Evolutionary conservation across 2,888 invertebrate species (phyloP).

Genomic region (Myopa testacea): DNA sequence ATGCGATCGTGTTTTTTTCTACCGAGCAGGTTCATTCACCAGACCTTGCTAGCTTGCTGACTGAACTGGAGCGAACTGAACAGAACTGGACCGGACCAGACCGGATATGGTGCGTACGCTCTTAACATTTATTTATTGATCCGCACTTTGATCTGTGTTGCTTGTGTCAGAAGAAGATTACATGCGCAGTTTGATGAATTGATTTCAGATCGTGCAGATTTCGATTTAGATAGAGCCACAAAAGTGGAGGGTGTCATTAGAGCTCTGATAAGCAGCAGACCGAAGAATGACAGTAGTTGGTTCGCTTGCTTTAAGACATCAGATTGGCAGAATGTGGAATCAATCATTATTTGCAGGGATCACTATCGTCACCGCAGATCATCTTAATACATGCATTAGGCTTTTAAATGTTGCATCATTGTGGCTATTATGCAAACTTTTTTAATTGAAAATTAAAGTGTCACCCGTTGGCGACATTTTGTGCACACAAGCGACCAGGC

Average conservation of each 20-base stretch:
- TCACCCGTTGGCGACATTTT: conserved; percentile 34
- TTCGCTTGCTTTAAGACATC: not conserved
- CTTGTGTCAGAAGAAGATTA: conserved; percentile 14
- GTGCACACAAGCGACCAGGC: not conserved
- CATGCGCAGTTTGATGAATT: conserved; percentile 34
- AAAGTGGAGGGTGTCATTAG: conserved; percentile 32
- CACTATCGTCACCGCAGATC: not conserved
- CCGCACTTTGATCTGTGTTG: conserved; percentile 33
- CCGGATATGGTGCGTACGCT: conserved; percentile 35
- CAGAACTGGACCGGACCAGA: not conserved
- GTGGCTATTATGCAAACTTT: conserved; percentile 15
- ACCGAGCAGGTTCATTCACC: conserved; percentile 36
- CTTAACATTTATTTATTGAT: conserved; percentile 37
- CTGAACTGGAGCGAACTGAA: not conserved
- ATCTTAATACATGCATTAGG: conserved; percentile 4
- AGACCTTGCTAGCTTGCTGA: not conserved
- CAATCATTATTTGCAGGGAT: not conserved
- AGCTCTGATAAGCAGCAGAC: conserved; percentile 5
- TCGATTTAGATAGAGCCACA: conserved; percentile 23
- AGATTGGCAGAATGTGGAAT: not conserved
- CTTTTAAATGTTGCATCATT: not conserved
- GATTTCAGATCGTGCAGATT: conserved; percentile 36
- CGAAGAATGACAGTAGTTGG: conserved; percentile 13
- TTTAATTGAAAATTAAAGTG: conserved; percentile 37
- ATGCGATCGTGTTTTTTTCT: not conserved